Percentiles rank a stretch among this genome's conserved stretches.
Conservation (phyloP, 2,888 invertebrate species). For the Stomorhina lunata region DNA sequence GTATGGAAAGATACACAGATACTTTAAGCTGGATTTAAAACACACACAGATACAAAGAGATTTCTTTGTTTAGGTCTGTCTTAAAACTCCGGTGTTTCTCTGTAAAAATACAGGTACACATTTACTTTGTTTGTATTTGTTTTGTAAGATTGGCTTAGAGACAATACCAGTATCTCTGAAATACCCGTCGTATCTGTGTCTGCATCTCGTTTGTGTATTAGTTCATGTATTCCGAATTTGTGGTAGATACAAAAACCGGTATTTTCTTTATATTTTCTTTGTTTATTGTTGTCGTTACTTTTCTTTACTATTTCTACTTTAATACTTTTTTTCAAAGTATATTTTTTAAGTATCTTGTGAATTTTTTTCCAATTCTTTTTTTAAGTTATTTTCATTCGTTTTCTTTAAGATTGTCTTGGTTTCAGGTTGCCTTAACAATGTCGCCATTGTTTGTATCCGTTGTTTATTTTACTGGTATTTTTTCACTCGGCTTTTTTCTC, state of each 20-base stretch:
- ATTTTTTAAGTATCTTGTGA: slow-evolving; percentile 16
- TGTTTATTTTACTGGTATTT: neutral
- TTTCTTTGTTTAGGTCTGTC: neutral
- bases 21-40: slow-evolving; percentile 35
- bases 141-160: neutral
- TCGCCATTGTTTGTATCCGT: slow-evolving; percentile 39
- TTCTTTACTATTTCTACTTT: neutral
- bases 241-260: slow-evolving; percentile 50
- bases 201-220: neutral
- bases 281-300: slow-evolving; percentile 22
- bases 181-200: neutral
- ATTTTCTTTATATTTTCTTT: slow-evolving; percentile 51
- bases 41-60: slow-evolving; percentile 12
- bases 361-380: slow-evolving; percentile 43
- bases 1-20: neutral
- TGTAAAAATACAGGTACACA: slow-evolving; percentile 33
- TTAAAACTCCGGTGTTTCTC: slow-evolving; percentile 44
- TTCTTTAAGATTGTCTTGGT: slow-evolving; percentile 47
- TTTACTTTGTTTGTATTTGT: neutral
- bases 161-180: slow-evolving; percentile 36
- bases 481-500: neutral
- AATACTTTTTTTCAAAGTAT: neutral
- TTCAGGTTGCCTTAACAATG: slow-evolving; percentile 48
- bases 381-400: slow-evolving; percentile 1
- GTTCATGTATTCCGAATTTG: slow-evolving; percentile 48